phyloP scores from a whole-genome alignment of 2,797 vertebrate genomes.

The Darevskia nairensis region DNA sequence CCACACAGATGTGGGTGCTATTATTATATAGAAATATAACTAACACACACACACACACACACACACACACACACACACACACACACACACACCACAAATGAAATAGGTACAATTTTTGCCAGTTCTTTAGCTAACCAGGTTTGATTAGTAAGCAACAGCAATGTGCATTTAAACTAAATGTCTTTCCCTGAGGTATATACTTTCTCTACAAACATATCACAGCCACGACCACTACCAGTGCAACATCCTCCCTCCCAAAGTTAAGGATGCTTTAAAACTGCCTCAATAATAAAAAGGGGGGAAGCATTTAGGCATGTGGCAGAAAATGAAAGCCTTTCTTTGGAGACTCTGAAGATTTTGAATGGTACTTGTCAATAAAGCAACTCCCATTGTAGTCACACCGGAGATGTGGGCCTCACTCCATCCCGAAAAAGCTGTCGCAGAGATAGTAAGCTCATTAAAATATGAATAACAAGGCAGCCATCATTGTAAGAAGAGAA shows the following conservation, averaged over 20 bases:
- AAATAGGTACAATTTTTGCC: neutral
- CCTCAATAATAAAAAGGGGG: constrained; percentile 71
- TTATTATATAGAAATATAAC: neutral
- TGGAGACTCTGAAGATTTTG: constrained; percentile 84
- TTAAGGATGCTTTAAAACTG: constrained; percentile 62
- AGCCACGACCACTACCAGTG: neutral
- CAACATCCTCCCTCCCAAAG: constrained; percentile 39
- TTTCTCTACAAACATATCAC: constrained; percentile 41
- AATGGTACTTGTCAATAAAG: constrained; percentile 94
- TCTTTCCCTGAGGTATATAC: constrained; percentile 31
- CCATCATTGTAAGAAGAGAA: constrained; percentile 84
- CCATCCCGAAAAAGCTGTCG: constrained; percentile 85
- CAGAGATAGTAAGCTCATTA: constrained; percentile 92
- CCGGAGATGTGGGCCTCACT: constrained; percentile 75
- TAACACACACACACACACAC: neutral
- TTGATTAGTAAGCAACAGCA: constrained; percentile 1
- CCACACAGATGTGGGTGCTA: neutral
- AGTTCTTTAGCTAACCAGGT: neutral
- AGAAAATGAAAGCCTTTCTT: constrained; percentile 88
- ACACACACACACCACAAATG: constrained; percentile 7
- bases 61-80: neutral
- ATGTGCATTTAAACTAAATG: neutral
- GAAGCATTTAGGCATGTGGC: constrained; percentile 71
- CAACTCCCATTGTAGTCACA: constrained; percentile 86
- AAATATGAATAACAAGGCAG: constrained; percentile 90